Evolutionary conservation across 2,113 vertebrate genomes (phyloP).

Genomic region (Grantiella picta): DNA sequence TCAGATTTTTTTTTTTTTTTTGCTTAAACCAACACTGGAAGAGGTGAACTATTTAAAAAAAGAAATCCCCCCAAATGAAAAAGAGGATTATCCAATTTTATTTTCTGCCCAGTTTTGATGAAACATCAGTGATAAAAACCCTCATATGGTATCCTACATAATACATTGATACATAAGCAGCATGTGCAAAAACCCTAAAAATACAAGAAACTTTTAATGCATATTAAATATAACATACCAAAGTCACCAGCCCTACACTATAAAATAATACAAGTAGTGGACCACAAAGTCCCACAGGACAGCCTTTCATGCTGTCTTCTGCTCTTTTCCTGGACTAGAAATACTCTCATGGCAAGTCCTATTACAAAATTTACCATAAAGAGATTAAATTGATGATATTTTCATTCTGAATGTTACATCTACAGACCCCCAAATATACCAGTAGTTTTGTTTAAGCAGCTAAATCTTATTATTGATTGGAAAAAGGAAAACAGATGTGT

Average conservation of each 20-base stretch:
- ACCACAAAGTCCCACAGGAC: not conserved
- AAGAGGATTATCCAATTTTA: conserved; percentile 1
- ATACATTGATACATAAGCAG: not conserved
- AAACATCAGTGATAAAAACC: conserved; percentile 13
- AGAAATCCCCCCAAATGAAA: not conserved
- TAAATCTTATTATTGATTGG: not conserved
- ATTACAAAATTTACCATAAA: not conserved
- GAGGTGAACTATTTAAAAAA: not conserved
- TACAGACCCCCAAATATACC: not conserved
- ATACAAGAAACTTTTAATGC: not conserved
- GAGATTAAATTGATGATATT: not conserved
- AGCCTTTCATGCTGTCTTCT: not conserved
- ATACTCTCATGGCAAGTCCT: not conserved
- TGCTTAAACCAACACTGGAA: conserved; percentile 36
- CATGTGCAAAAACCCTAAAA: not conserved
- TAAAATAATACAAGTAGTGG: not conserved
- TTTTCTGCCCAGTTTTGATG: conserved; percentile 22
- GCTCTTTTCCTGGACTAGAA: not conserved
- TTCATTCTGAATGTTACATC: not conserved
- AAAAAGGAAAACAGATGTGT: not conserved
- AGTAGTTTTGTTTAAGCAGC: not conserved
- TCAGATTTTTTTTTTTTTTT: not conserved
- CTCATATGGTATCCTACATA: not conserved
- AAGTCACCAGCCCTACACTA: not conserved
- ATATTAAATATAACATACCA: not conserved